Percentiles rank a stretch among this genome's conserved stretches.
Conservation (phyloP, 1,140 invertebrate species). For the Branchinecta lindahli region DNA sequence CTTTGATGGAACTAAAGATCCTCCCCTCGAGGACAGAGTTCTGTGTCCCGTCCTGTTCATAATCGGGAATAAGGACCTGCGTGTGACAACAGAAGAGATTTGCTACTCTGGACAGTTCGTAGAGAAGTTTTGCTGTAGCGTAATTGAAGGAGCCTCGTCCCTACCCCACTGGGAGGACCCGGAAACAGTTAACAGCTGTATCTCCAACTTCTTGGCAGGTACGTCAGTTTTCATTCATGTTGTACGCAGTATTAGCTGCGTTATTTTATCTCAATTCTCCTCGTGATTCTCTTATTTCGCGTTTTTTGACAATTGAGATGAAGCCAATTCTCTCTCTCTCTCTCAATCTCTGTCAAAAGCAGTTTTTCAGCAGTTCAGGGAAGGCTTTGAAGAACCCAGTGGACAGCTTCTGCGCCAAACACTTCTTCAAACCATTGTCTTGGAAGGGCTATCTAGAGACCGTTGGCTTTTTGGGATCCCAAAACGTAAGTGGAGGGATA, state of each 20-base stretch:
- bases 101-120: slow-evolving; percentile 10
- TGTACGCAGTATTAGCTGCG: not conserved
- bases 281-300: not conserved
- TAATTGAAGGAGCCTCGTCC: not conserved
- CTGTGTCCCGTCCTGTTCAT: not conserved
- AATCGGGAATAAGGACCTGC: not conserved
- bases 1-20: not conserved
- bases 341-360: too few relatives aligned
- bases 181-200: not conserved
- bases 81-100: not conserved
- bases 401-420: too few relatives aligned
- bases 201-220: not conserved
- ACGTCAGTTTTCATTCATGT: not conserved
- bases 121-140: not conserved
- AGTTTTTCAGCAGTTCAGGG: too few relatives aligned
- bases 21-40: not conserved
- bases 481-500: too few relatives aligned
- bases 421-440: too few relatives aligned
- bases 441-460: too few relatives aligned
- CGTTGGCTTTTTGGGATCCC: too few relatives aligned
- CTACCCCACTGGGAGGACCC: not conserved
- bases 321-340: too few relatives aligned
- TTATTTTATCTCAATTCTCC: not conserved
- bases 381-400: too few relatives aligned
- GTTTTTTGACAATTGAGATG: slow-evolving; percentile 2